Percentiles rank a stretch among this genome's conserved stretches.
These are phyloP conservation scores for Aromia moschata DNA, from an alignment of 2,888 invertebrate species.

Conservation along the genomic window DNA sequence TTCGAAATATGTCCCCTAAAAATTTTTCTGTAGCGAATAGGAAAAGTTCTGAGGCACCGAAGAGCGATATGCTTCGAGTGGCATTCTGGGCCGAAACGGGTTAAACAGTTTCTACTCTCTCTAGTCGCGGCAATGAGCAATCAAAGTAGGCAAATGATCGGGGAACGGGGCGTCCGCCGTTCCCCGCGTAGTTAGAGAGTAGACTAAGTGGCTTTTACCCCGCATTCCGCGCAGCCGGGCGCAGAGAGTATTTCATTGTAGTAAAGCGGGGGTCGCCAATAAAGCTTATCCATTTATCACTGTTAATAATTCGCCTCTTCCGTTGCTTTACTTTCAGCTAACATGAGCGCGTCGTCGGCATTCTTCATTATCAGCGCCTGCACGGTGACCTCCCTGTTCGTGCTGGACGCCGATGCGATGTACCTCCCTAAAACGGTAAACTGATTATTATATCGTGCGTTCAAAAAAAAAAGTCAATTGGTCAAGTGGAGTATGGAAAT, in stretches of 20 bases:
- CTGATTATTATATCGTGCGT: no score
- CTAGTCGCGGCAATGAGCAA: conserved; percentile 35
- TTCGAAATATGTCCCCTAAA: no score
- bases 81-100: no score
- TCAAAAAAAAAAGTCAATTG: no score
- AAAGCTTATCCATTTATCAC: conserved; percentile 57
- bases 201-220: conserved; percentile 51
- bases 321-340: conserved; percentile 42
- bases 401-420: conserved; percentile 45
- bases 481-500: no score
- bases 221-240: conserved; percentile 56
- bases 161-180: conserved; percentile 32
- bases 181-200: conserved; percentile 27
- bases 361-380: conserved; percentile 45
- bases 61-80: no score
- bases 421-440: conserved; percentile 56
- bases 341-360: conserved; percentile 45
- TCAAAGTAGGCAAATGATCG: conserved; percentile 39
- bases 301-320: conserved; percentile 47
- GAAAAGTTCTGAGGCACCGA: no score
- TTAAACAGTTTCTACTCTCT: conserved; percentile 13
- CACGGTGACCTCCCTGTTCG: conserved; percentile 40
- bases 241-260: conserved; percentile 60
- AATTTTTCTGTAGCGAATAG: no score
- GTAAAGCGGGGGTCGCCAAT: conserved; percentile 51